A percentile compares a stretch with the other conserved stretches of the same genome.
These are phyloP conservation scores for Drosophila mauritiana DNA, from an alignment of 1,140 invertebrate species.

Conservation along the genomic window DNA sequence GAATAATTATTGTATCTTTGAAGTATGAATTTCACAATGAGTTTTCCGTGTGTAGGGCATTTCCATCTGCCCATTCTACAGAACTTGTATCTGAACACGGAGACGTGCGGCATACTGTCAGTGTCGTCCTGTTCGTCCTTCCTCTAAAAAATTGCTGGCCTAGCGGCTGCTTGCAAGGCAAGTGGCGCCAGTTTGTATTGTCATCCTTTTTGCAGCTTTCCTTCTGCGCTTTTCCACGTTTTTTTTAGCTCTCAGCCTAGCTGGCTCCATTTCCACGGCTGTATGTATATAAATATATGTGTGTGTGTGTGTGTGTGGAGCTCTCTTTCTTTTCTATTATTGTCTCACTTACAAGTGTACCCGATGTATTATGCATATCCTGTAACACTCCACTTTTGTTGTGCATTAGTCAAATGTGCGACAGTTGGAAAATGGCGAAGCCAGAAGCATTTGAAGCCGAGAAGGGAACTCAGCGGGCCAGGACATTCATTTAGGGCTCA, in stretches of 20 bases:
- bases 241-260: slow-evolving; percentile 11
- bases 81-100: slow-evolving; percentile 31
- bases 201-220: slow-evolving; percentile 68
- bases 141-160: slow-evolving; percentile 67
- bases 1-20: no score
- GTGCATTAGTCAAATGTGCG: slow-evolving; percentile 82
- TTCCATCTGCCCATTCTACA: slow-evolving; percentile 11
- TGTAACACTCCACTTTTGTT: slow-evolving; percentile 83
- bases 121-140: slow-evolving; percentile 30
- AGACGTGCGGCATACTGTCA: slow-evolving; percentile 69
- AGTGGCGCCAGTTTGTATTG: slow-evolving; percentile 81
- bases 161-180: slow-evolving; percentile 73
- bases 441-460: slow-evolving; percentile 17
- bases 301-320: slow-evolving; percentile 46
- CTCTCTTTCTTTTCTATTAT: slow-evolving; percentile 82
- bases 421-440: slow-evolving; percentile 72
- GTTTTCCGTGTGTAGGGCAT: not conserved
- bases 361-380: slow-evolving; percentile 83
- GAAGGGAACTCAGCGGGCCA: slow-evolving; percentile 5
- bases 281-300: not conserved
- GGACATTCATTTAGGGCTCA: slow-evolving; percentile 57
- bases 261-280: slow-evolving; percentile 27
- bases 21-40: no score
- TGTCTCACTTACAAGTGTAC: slow-evolving; percentile 83
- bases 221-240: slow-evolving; percentile 24